Evolutionary conservation across 2,797 vertebrate species (phyloP), one percentile per base, ranked within the genome.

Genomic region (Pangasius mekongensis): DNA sequence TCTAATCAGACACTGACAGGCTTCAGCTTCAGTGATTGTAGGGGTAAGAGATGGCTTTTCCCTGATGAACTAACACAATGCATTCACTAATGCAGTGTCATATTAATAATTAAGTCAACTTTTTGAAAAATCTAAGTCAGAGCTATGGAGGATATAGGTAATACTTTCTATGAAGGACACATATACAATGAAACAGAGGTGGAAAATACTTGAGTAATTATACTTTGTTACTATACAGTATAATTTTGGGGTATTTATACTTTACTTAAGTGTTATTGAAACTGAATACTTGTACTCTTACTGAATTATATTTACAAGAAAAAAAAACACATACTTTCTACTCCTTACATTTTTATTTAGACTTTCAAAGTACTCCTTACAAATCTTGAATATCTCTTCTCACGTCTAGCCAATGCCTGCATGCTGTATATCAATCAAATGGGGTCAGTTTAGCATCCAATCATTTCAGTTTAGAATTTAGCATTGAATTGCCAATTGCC

Each of bases 1-100:
- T 60, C 84, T 81, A 89, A 86, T 88, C 87, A 76, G 77, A 86
- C 33, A 1, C 33, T 88, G 69, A 86, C 84, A 83, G 69, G 71
- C 64, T 27, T 87, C 78, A 86, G 78, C 43, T 62, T 56, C 1
- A 33, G 13, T 62, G 24, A 81, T 36, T 66, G 39, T 62, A 56
- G 36, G 22, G 52, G 22, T 22, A 27, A 39, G 30, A 69, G 77
- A 77, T 58, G 22, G 11, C 33, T 56, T 82, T 54, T 36, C 56
- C 58, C 52, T 43, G 43, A 47, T 71, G 11, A 69, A 56, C 64
- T 24, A 16, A 69, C 30, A 76, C 81, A 71, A 30, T 49, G 11
- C 60, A 76, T 77, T 7, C 43, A 74, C 49, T 74, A 77, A 87
- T 54, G 22, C 10, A 5, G 33, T 8, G 30, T 73, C 18, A 36